phyloP scores from a whole-genome alignment of 2,888 invertebrate species.

The Cryptus viduatorius region DNA sequence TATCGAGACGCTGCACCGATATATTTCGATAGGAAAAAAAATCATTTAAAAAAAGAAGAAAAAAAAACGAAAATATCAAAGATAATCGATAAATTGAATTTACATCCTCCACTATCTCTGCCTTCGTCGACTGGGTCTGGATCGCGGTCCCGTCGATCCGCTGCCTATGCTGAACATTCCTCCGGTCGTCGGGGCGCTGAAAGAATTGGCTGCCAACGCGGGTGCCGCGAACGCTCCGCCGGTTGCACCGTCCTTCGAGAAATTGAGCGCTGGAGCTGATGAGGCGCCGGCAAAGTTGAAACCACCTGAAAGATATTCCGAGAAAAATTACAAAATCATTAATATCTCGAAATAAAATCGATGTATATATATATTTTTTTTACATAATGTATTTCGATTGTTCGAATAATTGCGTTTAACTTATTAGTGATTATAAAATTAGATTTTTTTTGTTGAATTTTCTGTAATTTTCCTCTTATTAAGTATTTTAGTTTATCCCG shows the following conservation, averaged over 20 bases:
- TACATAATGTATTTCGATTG: too few relatives aligned
- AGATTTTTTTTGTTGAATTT: too few relatives aligned
- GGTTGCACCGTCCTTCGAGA: slow-evolving; percentile 74
- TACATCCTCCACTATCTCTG: slow-evolving; percentile 84
- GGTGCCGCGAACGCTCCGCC: slow-evolving; percentile 73
- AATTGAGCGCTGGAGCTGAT: slow-evolving; percentile 77
- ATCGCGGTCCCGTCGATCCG: slow-evolving; percentile 84
- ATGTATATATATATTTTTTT: too few relatives aligned
- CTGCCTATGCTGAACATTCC: slow-evolving; percentile 86
- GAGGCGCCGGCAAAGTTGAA: slow-evolving; percentile 81
- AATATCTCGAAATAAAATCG: neutral
- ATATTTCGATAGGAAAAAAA: slow-evolving; percentile 20
- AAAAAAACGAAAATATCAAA: slow-evolving; percentile 31
- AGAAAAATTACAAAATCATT: slow-evolving; percentile 3
- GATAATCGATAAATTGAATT: slow-evolving; percentile 68
- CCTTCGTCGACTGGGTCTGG: slow-evolving; percentile 82
- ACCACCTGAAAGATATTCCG: slow-evolving; percentile 69
- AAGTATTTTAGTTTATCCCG: too few relatives aligned
- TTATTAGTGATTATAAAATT: too few relatives aligned
- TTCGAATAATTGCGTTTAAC: too few relatives aligned
- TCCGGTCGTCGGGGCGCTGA: slow-evolving; percentile 65
- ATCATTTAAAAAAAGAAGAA: neutral
- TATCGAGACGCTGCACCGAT: slow-evolving; percentile 16
- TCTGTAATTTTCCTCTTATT: too few relatives aligned
- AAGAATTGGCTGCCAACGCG: slow-evolving; percentile 70